These are phyloP conservation scores for Osmoderma eremita DNA, from an alignment of 2,888 invertebrate species.

Conservation along the genomic window DNA sequence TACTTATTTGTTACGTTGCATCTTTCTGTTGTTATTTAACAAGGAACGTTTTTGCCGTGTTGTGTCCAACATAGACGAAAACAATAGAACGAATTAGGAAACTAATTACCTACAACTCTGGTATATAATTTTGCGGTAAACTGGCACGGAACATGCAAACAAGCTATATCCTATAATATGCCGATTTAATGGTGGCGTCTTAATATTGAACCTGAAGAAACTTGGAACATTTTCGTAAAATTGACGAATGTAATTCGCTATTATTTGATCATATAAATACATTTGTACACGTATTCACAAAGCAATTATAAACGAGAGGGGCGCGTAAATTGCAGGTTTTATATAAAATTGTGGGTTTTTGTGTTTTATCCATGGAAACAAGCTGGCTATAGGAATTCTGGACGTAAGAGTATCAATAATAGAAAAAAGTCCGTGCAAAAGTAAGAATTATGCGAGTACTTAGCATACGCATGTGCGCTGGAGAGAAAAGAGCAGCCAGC, in stretches of 20 bases:
- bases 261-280: slow-evolving; percentile 2
- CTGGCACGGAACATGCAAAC: slow-evolving; percentile 32
- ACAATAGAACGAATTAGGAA: slow-evolving; percentile 31
- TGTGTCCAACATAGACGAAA: slow-evolving; percentile 21
- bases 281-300: background rate
- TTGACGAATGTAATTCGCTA: background rate
- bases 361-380: background rate
- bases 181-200: slow-evolving; percentile 15
- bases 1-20: background rate
- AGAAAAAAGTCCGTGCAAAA: too few relatives aligned
- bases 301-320: slow-evolving; percentile 2
- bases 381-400: too few relatives aligned
- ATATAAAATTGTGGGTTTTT: too few relatives aligned
- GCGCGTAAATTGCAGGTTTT: too few relatives aligned
- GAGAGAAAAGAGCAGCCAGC: too few relatives aligned
- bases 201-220: slow-evolving; percentile 19
- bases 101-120: slow-evolving; percentile 27
- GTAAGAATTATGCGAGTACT: too few relatives aligned
- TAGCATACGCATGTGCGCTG: too few relatives aligned
- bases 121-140: slow-evolving; percentile 30
- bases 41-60: slow-evolving; percentile 7
- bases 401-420: too few relatives aligned
- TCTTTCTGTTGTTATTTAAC: background rate
- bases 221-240: slow-evolving; percentile 24
- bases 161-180: slow-evolving; percentile 23